Evolutionary conservation across 2,113 vertebrate species (phyloP).

Genomic region (Mionectes macconnelli): DNA sequence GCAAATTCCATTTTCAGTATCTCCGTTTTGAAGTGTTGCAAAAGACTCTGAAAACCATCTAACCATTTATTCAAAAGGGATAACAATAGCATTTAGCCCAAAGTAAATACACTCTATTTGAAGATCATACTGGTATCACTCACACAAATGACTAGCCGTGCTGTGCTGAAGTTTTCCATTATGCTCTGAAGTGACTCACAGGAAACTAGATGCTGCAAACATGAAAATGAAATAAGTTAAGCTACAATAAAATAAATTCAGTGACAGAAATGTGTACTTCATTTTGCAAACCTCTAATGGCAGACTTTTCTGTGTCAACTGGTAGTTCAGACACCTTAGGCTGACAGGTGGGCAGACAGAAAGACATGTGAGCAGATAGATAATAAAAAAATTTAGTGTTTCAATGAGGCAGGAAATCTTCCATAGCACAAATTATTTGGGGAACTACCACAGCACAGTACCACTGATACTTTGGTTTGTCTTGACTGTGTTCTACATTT

Average conservation of each 20-base stretch:
- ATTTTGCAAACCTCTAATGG: neutral
- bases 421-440: neutral
- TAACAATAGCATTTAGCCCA: neutral
- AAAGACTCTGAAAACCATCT: neutral
- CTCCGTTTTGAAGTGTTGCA: neutral
- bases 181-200: neutral
- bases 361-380: neutral
- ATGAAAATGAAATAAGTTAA: neutral
- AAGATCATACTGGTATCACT: slow-evolving; percentile 3
- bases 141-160: neutral
- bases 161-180: slow-evolving; percentile 22
- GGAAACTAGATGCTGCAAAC: neutral
- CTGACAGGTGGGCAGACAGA: neutral
- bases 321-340: neutral
- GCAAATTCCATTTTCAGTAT: neutral
- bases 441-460: neutral
- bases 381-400: neutral
- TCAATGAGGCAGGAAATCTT: neutral
- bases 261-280: neutral
- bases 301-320: neutral
- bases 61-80: neutral
- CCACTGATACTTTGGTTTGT: neutral
- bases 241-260: neutral
- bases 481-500: neutral
- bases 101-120: slow-evolving; percentile 13